A percentile compares a stretch with the other conserved stretches of the same genome.
These are phyloP conservation scores for Amphipyra berbera DNA, from an alignment of 2,888 invertebrate genomes.

Conservation along the genomic window DNA sequence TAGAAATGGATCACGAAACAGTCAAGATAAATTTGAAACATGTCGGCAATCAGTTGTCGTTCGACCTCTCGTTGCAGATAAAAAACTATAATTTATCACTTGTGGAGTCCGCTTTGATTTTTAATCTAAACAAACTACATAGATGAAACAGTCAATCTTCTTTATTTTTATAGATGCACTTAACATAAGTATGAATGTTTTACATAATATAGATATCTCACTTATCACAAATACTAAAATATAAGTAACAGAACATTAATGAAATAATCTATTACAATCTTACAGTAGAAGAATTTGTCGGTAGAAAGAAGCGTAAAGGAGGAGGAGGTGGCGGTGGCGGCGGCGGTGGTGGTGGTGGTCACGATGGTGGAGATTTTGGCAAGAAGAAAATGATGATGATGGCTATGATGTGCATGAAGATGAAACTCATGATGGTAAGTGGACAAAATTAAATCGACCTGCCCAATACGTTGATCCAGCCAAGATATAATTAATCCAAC, in stretches of 20 bases:
- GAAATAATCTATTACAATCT: constrained; percentile 11
- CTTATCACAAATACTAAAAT: too few relatives aligned
- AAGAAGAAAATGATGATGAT: constrained; percentile 91
- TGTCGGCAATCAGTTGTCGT: not conserved
- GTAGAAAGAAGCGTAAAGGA: constrained; percentile 82
- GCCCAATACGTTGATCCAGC: not conserved
- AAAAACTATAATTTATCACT: not conserved
- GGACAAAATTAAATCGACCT: not conserved
- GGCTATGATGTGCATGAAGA: constrained; percentile 91
- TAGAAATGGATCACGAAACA: too few relatives aligned
- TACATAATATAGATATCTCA: too few relatives aligned
- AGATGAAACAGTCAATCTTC: too few relatives aligned
- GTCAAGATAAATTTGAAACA: not conserved
- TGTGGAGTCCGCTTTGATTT: too few relatives aligned
- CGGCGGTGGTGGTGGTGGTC: constrained; percentile 63
- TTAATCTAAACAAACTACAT: too few relatives aligned
- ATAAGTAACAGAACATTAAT: not conserved
- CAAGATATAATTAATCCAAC: too few relatives aligned
- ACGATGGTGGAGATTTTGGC: constrained; percentile 77
- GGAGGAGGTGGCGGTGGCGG: constrained; percentile 75
- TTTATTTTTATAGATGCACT: too few relatives aligned
- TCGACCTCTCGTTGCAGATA: not conserved
- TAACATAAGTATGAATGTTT: too few relatives aligned
- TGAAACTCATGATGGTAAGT: constrained; percentile 90
- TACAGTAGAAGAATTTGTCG: constrained; percentile 82